Conservation (phyloP, 1,140 invertebrate species). For the Eubasilissa regina region DNA sequence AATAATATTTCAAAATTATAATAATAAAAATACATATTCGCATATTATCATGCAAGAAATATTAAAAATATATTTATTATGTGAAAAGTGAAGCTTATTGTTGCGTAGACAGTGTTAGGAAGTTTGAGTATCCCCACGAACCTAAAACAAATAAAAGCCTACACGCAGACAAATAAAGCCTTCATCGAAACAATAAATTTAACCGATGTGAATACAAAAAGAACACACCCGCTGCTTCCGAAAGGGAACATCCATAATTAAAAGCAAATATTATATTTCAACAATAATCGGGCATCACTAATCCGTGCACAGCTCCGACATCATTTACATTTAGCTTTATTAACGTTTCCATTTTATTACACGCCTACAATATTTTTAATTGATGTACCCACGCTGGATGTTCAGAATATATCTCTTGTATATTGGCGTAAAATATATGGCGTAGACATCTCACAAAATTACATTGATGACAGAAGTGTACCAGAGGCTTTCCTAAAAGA, state of each 20-base stretch:
- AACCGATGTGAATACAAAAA: not conserved
- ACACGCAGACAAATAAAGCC: not conserved
- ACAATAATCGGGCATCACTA: constrained; percentile 31
- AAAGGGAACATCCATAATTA: constrained; percentile 29
- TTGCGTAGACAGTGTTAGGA: too few species aligned
- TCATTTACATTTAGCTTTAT: constrained; percentile 28
- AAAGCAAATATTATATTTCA: constrained; percentile 40
- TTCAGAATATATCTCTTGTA: too few species aligned
- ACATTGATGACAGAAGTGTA: too few species aligned
- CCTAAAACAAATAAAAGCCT: constrained; percentile 15
- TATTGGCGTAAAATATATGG: too few species aligned
- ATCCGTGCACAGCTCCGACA: not conserved
- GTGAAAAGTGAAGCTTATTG: too few species aligned
- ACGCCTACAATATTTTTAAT: constrained; percentile 6
- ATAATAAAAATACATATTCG: too few species aligned
- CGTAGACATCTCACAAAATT: too few species aligned
- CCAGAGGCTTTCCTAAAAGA: too few species aligned
- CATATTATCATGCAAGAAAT: too few species aligned
- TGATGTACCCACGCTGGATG: too few species aligned
- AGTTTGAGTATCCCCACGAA: not conserved
- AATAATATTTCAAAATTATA: too few species aligned
- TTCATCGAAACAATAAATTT: not conserved
- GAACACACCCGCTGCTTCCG: constrained; percentile 10
- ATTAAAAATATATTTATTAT: too few species aligned
- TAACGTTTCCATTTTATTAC: constrained; percentile 32